Conservation (phyloP, 2,797 vertebrate genomes). For the Notolepis coatsorum region DNA sequence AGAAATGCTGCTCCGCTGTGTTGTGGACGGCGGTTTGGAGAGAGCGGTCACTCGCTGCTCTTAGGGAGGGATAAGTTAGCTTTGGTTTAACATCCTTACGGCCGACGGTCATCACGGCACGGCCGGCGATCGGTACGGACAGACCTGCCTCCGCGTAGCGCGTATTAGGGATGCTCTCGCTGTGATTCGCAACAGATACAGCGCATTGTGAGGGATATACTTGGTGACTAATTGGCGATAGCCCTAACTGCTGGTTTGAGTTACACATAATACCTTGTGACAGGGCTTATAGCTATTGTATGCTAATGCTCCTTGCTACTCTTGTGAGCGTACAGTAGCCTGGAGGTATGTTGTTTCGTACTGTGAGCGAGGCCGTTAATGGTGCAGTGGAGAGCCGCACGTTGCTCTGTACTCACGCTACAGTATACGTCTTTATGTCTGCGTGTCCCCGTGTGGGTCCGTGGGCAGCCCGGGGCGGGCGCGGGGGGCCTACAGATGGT, state of each 20-base stretch:
- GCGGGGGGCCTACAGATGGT: no score
- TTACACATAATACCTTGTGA: neutral
- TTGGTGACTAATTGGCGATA: constrained; percentile 1
- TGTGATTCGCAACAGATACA: neutral
- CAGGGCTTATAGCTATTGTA: neutral
- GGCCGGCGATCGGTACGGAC: constrained; percentile 2
- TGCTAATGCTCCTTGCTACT: neutral
- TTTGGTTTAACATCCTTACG: constrained; percentile 36
- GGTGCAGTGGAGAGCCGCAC: no score
- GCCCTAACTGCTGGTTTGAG: neutral
- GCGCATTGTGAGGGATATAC: neutral
- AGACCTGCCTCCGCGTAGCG: neutral
- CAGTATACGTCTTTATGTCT: no score
- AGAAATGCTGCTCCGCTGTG: constrained; percentile 48
- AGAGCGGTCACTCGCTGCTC: constrained; percentile 51
- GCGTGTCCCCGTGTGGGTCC: no score
- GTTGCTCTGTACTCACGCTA: no score
- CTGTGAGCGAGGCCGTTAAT: no score
- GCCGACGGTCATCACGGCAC: constrained; percentile 14
- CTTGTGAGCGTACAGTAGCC: neutral
- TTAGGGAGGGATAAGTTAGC: constrained; percentile 30
- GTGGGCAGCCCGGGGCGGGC: no score
- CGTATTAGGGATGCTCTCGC: neutral
- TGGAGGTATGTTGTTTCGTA: neutral
- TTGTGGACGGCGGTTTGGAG: constrained; percentile 57